Evolutionary conservation across 2,113 vertebrate species (phyloP).

Genomic region (Limanda limanda): DNA sequence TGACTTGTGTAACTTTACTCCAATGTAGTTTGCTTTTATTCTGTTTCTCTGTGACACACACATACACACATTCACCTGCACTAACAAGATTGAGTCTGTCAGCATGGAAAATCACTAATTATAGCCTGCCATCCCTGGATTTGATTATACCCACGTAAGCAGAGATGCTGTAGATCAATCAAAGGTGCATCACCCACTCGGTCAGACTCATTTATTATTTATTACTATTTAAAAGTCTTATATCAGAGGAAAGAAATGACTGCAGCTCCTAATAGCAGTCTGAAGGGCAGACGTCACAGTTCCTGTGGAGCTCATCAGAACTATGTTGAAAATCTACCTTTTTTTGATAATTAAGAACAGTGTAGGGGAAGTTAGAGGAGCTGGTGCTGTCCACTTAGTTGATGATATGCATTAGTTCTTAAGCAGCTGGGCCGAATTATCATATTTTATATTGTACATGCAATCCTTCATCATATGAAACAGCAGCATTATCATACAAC

Average conservation of each 20-base stretch:
- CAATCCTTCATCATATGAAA: slow-evolving; percentile 10
- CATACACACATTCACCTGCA: not conserved
- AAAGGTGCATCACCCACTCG: not conserved
- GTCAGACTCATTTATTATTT: not conserved
- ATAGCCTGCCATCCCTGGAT: not conserved
- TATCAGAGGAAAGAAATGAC: not conserved
- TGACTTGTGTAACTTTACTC: not conserved
- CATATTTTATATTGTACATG: not conserved
- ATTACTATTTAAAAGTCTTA: not conserved
- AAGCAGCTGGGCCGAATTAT: not conserved
- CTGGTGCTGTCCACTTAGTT: not conserved
- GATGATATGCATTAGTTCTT: slow-evolving; percentile 17
- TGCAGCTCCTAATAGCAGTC: not conserved
- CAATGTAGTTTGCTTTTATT: not conserved
- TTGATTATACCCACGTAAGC: not conserved
- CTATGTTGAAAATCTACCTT: not conserved
- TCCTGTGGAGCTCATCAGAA: not conserved
- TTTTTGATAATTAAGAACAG: not conserved
- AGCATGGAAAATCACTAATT: not conserved
- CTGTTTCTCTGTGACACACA: not conserved
- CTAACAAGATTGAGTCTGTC: not conserved
- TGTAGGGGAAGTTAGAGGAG: not conserved
- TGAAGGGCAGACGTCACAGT: not conserved
- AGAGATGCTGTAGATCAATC: not conserved
- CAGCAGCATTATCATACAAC: not conserved